Evolutionary conservation across 2,797 vertebrate species (phyloP), one percentile per base, ranked within the genome.

Genomic region (Lutra lutra): DNA sequence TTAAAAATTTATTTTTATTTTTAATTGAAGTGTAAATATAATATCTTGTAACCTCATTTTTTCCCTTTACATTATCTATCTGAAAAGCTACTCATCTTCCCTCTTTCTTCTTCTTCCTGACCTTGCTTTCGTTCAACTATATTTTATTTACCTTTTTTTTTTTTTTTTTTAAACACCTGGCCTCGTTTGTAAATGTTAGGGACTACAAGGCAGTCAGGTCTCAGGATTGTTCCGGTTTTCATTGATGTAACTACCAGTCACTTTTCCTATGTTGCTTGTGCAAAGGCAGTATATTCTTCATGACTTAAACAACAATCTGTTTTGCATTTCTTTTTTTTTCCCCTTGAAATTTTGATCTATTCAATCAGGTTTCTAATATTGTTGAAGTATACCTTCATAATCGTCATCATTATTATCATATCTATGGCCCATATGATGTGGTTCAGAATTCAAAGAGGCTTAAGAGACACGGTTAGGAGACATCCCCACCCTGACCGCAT

Each of bases 41-140:
- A 14, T 43, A 82, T 68, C 40, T 93, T 92, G 87, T 46, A 43
- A 60, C 48, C 21, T 68, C 8, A 23, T 1, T 7, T 43, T 43
- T 29, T 32, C 1, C 13, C n/a, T 66, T 66, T 79, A 23, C 5
- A n/a, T 85, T 86, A 21, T 72, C 15, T 90, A 32, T 40, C 15
- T 77, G 40, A 15, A 89, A 90, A 96, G 5, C 11, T 1, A 40
- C 4, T 92, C 27, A 62, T 32, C 64, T 95, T 93, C 23, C n/a
- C 4, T 35, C 32, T 92, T 86, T n/a, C 43, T 40, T 86, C 79
- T 95, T 79, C 15, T 92, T 88, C 38, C 27, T 70, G 27, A 54
- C 5, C 38, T 68, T 91, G 70, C 1, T 51, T 51, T 8, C 32
- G 38, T 68, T 91, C 29, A 89, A 8, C 48, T 68, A 11, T 51